Conservation (phyloP, 2,113 vertebrate species). For the Probosciger aterrimus region DNA sequence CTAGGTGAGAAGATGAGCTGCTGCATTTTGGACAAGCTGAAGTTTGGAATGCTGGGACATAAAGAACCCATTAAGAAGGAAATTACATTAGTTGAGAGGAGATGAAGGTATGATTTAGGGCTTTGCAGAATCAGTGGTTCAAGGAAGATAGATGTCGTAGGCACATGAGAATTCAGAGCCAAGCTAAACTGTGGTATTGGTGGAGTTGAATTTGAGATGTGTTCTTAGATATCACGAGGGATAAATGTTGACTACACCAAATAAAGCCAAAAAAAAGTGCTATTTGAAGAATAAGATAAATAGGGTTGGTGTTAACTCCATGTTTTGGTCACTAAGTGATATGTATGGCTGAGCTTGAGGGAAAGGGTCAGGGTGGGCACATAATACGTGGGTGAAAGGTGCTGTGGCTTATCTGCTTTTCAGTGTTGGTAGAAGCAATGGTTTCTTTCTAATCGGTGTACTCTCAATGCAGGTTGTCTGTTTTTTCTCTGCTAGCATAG, state of each 20-base stretch:
- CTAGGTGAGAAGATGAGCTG: constrained; percentile 59
- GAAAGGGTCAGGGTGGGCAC: background rate
- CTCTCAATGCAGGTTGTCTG: background rate
- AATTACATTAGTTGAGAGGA: constrained; percentile 45
- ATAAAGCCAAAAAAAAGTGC: background rate
- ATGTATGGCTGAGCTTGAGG: background rate
- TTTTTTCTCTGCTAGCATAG: background rate
- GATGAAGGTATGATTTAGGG: constrained; percentile 50
- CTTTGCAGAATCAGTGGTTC: background rate
- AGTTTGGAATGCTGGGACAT: constrained; percentile 35
- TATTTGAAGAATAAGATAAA: background rate
- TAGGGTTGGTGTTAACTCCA: background rate
- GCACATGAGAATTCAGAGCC: background rate
- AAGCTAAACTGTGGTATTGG: background rate
- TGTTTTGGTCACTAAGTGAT: background rate
- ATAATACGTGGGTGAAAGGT: background rate
- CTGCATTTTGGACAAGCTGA: constrained; percentile 53
- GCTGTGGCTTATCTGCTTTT: background rate
- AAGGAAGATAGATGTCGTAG: background rate
- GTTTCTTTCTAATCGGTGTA: background rate
- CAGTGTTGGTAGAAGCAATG: background rate
- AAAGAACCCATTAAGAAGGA: constrained; percentile 35
- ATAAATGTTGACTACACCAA: background rate
- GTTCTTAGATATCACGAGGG: background rate
- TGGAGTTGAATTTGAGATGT: background rate